phyloP scores from a whole-genome alignment of 2,113 vertebrate species.

The Dasyprocta punctata region DNA sequence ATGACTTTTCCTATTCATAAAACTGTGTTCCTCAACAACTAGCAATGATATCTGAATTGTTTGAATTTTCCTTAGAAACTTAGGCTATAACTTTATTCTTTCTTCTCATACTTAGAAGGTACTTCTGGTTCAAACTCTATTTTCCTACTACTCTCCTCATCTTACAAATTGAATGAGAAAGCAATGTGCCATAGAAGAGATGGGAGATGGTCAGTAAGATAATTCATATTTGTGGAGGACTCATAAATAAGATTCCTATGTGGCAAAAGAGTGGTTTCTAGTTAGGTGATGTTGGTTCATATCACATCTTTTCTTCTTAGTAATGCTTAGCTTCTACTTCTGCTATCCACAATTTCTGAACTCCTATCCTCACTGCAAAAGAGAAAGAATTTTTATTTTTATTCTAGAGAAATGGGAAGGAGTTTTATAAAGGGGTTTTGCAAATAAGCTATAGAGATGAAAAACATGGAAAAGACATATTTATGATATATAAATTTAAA shows the following conservation, averaged over 20 bases:
- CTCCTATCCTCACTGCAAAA: neutral
- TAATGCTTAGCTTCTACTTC: neutral
- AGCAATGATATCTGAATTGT: neutral
- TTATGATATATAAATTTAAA: neutral
- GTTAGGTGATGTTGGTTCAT: neutral
- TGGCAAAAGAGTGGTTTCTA: neutral
- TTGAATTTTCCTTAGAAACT: constrained; percentile 26
- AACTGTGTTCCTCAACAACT: neutral
- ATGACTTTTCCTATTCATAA: neutral
- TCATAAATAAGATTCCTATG: neutral
- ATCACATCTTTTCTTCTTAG: neutral
- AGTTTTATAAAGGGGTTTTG: neutral
- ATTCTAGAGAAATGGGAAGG: neutral
- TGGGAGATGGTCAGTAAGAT: neutral
- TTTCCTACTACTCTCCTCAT: neutral
- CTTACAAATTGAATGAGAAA: neutral
- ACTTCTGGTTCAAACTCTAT: neutral
- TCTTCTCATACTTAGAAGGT: neutral
- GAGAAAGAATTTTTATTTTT: neutral
- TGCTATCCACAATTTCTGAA: neutral
- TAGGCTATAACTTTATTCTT: neutral
- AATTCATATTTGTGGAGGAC: neutral
- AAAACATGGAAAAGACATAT: neutral
- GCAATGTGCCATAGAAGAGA: neutral
- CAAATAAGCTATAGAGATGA: neutral